Evolutionary conservation across 2,113 vertebrate genomes (phyloP), one percentile per base, ranked within the genome.

Genomic region (Amia ocellicauda): DNA sequence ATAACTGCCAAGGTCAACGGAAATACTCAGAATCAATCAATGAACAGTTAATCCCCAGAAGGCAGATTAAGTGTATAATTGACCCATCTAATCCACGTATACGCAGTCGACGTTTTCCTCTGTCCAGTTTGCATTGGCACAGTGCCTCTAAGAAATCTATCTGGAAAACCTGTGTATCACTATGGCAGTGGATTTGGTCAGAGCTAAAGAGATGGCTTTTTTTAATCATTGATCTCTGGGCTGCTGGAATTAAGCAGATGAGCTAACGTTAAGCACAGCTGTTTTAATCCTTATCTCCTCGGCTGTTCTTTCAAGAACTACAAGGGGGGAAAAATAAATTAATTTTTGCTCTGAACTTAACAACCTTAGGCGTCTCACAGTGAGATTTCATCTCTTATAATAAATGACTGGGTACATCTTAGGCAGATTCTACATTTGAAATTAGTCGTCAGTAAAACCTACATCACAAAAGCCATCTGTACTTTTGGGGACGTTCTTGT

Each of bases 31-130:
- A 95, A 93, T 93, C 93, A 95, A 94, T 97, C 94, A 94, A 88
- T 90, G 91, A 88, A 87, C 78, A 75, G 78, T 82, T 93, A 95
- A 98, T 96, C 91, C 87, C 74, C 84, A 87, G 84, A 84, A 93
- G 90, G 88, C 91, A 97, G 97, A 99, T 99, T 97, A 98, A 95
- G 91, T 87, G 88, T 94, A 98, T 98, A 98, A 98, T 95, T 99
- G 96, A 98, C 92, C 91, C 88, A 82, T 86, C 92, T 97, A 99
- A 99, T 97, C 95, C 91, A 80, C 62, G 75, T 91, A 93, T 96
- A 91, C 90, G 82, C 83, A 88, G 85, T 86, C 83, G 78, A 83
- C 83, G 83, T 87, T 83, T 88, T 83, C 26, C 24, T 79, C 73
- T 45, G 64, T 79, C 75, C 65, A 77, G 85, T 81, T 83, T 85